Evolutionary conservation across 2,113 vertebrate species (phyloP), one percentile per base, ranked within the genome.

Genomic region (Lampris incognitus): DNA sequence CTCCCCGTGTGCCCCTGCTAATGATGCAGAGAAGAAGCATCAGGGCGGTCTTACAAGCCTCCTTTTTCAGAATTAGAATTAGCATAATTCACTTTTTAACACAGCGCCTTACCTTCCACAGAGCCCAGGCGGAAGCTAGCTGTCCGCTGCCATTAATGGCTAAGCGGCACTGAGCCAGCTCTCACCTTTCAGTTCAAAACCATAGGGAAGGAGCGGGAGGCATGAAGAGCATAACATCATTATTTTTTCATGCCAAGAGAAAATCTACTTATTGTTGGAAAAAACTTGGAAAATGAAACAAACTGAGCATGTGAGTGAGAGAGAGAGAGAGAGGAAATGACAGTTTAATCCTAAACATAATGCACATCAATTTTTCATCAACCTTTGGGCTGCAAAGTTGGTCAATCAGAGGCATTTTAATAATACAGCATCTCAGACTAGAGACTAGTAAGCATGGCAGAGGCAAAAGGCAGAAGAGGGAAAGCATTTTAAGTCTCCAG

Each of bases 81-180:
- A 89, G 86, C 92, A 91, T 92, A 93, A 94, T 92, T 83, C 86
- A 71, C 78, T 89, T 92, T 90, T 92, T 88, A 92, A 91, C 85
- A 78, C 76, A 7, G 84, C 84, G 65, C 73, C 81, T 83, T 85
- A 88, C 87, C 87, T 91, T 83, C 88, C 89, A 84, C 48, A 61
- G 84, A 84, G 75, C 81, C 71, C 46, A 2, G 67, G 67, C 55
- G 82, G 83, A 85, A 85, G 76, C 83, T 52, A 13, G 71, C 77
- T 87, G 85, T 87, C 86, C 74, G 7, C 64, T 58, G 65, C 86
- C 84, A 91, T 93, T 92, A 92, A 85, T 73, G 76, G 85, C 85
- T 80, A 86, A 85, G 86, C 72, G 87, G 78, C 79, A 39, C 68
- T 2, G 61, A 70, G 85, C 84, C 89, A 88, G 57, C 13, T 4